A percentile compares a stretch with the other conserved stretches of the same genome.
Conservation (phyloP, 1,140 invertebrate species). For the Anthonomus grandis region DNA sequence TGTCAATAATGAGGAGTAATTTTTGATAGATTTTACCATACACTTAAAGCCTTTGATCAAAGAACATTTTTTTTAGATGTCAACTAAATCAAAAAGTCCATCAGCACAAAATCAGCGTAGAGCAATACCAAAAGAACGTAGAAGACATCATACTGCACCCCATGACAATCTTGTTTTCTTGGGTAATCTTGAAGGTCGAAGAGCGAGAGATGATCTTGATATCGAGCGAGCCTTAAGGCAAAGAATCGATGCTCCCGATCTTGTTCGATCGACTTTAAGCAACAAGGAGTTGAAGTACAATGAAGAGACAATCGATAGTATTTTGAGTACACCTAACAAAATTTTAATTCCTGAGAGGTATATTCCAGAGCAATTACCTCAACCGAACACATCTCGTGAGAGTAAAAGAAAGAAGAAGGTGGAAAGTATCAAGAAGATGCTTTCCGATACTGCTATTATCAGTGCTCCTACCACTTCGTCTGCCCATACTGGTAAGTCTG, state of each 20-base stretch:
- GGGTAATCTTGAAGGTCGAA: conserved; percentile 36
- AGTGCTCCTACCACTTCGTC: conserved; percentile 41
- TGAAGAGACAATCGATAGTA: conserved; percentile 77
- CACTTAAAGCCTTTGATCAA: not conserved
- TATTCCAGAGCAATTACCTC: conserved; percentile 81
- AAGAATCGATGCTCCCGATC: conserved; percentile 73
- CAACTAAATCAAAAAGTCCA: conserved; percentile 52
- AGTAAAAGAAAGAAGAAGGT: conserved; percentile 79
- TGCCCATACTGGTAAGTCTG: conserved; percentile 42
- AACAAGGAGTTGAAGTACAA: conserved; percentile 62
- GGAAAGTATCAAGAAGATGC: conserved; percentile 87
- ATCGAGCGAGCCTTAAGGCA: conserved; percentile 75
- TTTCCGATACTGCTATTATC: conserved; percentile 64
- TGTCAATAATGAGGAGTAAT: not conserved
- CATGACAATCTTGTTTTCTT: conserved; percentile 49
- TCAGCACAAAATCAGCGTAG: conserved; percentile 47
- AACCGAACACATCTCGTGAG: conserved; percentile 77
- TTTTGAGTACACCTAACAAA: conserved; percentile 83
- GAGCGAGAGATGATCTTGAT: conserved; percentile 79
- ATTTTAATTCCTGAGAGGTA: conserved; percentile 89
- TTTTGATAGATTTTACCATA: too few species aligned
- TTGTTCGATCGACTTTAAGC: conserved; percentile 73
- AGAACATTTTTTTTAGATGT: conserved; percentile 54
- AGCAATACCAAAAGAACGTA: conserved; percentile 72
- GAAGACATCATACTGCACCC: conserved; percentile 85